Base-by-base conservation (phyloP, 2,113 vertebrate genomes). In the Gopherus flavomarginatus region DNA sequence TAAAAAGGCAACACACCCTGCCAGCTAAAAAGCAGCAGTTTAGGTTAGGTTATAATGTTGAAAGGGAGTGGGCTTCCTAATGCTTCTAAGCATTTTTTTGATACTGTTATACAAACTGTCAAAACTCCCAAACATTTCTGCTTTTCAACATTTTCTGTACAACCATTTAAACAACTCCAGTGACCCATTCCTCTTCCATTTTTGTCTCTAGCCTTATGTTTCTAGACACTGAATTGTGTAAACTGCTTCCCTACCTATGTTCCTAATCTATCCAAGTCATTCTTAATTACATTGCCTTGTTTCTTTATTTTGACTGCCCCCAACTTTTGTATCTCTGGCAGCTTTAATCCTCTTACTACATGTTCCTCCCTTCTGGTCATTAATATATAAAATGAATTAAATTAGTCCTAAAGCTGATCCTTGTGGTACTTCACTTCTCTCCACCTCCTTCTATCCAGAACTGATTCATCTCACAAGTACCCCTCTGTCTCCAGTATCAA, bases 91-190 rank as follows among this genome's bases (percentile, higher is more conserved):
- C 53, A 91, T 80, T 95, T 52, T 85, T 21, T 81, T 84, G 31
- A 7, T 89, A n/a, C 75, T 94, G 94, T 81, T 92, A 94, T 78
- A 89, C 78, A 89, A 69, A 69, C 62, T 69, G 19, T n/a, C 2
- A 17, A 44, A 31, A 4, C 14, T 94, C 44, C 27, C 57, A 94
- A 94, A 91, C 56, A 65, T 5, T 91, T 93, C 35, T 56, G 5
- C 87, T 84, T 90, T 79, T 79, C 22, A 65, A 16, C 56, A 53
- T 90, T 83, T 95, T 95, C 29, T 77, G 26, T 92, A 81, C 69
- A 88, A 94, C 4, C 38, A 89, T 2, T 87, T 52, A 86, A 17
- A 2, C 24, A 90, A 91, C 77, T 35, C 62, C 38, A 69, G 38
- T 65, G 42, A 8, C 72, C 3, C 6, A n/a, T 35, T 83, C 14